These are phyloP conservation scores for Musca domestica DNA, from an alignment of 1,140 invertebrate species.

Conservation along the genomic window DNA sequence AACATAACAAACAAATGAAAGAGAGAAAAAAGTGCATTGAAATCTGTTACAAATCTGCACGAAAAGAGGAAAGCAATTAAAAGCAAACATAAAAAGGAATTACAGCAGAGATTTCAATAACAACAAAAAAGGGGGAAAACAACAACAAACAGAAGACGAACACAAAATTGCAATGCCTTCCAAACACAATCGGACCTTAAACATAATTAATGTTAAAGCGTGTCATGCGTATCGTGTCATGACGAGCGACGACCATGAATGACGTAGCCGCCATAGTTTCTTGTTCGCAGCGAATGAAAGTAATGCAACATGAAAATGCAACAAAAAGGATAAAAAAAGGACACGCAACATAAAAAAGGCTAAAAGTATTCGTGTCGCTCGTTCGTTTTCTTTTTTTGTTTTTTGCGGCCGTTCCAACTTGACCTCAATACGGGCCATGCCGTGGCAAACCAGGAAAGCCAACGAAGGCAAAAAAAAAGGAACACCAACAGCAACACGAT, in stretches of 20 bases:
- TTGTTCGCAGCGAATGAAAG: too few relatives aligned
- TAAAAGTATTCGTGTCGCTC: neutral
- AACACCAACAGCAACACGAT: neutral
- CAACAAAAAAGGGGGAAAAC: neutral
- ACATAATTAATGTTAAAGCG: conserved; percentile 18
- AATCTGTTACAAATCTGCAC: conserved; percentile 13
- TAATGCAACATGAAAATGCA: neutral
- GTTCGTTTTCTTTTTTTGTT: neutral
- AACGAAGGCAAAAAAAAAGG: neutral
- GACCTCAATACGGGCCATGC: neutral
- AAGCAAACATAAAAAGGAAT: conserved; percentile 21
- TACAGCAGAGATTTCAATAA: conserved; percentile 9
- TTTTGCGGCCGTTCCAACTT: neutral
- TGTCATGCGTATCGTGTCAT: neutral
- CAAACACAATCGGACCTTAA: neutral
- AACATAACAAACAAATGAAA: neutral
- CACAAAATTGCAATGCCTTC: neutral
- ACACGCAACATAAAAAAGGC: neutral
- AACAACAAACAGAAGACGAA: neutral
- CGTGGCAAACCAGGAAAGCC: neutral
- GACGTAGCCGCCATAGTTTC: too few relatives aligned
- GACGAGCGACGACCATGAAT: too few relatives aligned
- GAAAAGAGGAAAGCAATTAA: conserved; percentile 15
- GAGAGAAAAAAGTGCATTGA: neutral
- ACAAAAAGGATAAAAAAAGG: neutral